Percentiles rank a stretch among this genome's conserved stretches.
Evolutionary conservation across 2,888 invertebrate species (phyloP).

Genomic region (Netelia melanura): DNA sequence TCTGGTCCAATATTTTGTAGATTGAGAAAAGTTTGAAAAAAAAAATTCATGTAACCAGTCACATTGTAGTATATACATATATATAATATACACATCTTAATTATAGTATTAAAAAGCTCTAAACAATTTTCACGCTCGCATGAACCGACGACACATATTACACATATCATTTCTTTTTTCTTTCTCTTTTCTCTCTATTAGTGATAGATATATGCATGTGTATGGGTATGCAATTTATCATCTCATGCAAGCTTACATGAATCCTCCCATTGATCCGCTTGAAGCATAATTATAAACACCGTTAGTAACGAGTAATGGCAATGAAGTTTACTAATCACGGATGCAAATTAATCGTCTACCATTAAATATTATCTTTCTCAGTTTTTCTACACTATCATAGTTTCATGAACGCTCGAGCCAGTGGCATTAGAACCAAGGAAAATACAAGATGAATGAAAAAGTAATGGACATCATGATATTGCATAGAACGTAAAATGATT

Average conservation of each 20-base stretch:
- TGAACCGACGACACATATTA: constrained; percentile 56
- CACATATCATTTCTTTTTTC: constrained; percentile 51
- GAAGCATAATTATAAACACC: constrained; percentile 76
- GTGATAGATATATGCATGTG: constrained; percentile 44
- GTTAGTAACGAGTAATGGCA: constrained; percentile 69
- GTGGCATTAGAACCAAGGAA: not conserved
- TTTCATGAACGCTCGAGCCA: constrained; percentile 9
- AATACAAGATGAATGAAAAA: constrained; percentile 17
- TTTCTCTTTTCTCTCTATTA: constrained; percentile 38
- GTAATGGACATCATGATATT: not conserved
- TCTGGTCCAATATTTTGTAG: constrained; percentile 33
- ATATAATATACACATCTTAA: constrained; percentile 1
- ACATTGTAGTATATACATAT: constrained; percentile 2
- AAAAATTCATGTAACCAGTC: constrained; percentile 12
- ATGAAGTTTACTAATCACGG: constrained; percentile 15
- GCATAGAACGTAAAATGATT: not conserved
- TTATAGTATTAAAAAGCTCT: constrained; percentile 35
- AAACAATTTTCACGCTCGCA: constrained; percentile 47
- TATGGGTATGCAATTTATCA: constrained; percentile 54
- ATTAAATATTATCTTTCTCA: too few species aligned
- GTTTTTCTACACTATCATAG: constrained; percentile 9
- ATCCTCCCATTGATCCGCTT: constrained; percentile 75
- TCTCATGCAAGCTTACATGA: constrained; percentile 78
- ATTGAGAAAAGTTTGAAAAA: constrained; percentile 36
- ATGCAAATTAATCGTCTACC: not conserved